Evolutionary conservation across 2,888 invertebrate genomes (phyloP).

Genomic region (Coenonympha glycerion): DNA sequence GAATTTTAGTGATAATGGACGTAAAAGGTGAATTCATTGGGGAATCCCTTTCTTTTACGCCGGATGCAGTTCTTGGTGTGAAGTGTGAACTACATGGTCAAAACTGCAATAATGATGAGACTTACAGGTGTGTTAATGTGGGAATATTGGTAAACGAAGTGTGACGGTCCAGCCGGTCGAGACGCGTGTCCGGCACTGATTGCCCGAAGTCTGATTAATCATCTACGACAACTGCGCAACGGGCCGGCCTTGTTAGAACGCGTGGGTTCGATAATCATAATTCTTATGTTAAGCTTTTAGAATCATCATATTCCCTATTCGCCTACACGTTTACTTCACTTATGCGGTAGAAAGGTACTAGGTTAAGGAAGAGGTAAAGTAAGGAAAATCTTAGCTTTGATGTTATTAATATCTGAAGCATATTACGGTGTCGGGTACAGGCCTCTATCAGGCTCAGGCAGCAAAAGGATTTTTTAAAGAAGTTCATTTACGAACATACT

Average conservation of each 20-base stretch:
- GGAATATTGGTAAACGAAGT: background rate
- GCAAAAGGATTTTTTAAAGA: too few relatives aligned
- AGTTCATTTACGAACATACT: too few relatives aligned
- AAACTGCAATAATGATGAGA: background rate
- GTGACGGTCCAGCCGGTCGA: conserved; percentile 38
- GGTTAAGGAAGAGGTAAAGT: too few relatives aligned
- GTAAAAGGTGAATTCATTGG: background rate
- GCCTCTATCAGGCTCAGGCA: too few relatives aligned
- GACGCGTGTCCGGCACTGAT: conserved; percentile 65
- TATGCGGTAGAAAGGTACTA: conserved; percentile 32
- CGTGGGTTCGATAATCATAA: conserved; percentile 67
- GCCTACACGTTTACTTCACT: conserved; percentile 29
- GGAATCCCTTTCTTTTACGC: background rate
- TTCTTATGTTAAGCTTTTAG: conserved; percentile 38
- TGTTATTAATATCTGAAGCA: background rate
- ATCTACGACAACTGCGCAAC: conserved; percentile 69
- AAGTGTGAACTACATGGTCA: background rate
- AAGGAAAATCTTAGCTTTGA: background rate
- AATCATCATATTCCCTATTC: conserved; percentile 48
- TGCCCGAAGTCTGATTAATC: conserved; percentile 63
- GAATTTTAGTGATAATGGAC: background rate
- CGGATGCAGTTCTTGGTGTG: background rate
- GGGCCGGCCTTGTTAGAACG: conserved; percentile 56
- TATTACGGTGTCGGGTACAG: too few relatives aligned
- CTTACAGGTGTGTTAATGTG: conserved; percentile 1